Conservation (phyloP, 2,888 invertebrate species). For the Meloe dianella region DNA sequence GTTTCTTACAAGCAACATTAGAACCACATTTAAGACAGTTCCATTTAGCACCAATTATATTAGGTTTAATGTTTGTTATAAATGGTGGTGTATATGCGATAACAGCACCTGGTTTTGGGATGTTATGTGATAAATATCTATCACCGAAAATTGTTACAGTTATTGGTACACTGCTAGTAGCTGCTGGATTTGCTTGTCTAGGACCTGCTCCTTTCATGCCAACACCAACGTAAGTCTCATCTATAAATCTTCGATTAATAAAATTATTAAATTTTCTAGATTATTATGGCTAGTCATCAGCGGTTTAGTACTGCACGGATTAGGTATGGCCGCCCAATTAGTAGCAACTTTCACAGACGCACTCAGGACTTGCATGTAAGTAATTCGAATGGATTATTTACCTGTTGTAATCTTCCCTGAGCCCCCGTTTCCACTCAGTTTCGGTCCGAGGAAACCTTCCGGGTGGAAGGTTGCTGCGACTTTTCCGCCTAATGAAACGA, state of each 20-base stretch:
- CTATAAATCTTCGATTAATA: not conserved
- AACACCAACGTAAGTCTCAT: constrained; percentile 63
- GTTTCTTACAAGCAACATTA: constrained; percentile 87
- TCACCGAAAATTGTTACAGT: constrained; percentile 74
- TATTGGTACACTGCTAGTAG: constrained; percentile 70
- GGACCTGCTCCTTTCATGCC: constrained; percentile 83
- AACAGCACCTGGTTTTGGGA: constrained; percentile 81
- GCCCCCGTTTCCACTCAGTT: too few species aligned
- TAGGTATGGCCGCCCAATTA: constrained; percentile 83
- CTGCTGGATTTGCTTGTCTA: constrained; percentile 73
- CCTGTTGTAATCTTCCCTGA: too few species aligned
- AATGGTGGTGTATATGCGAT: constrained; percentile 82
- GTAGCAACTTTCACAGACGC: constrained; percentile 88
- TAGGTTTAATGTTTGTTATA: constrained; percentile 84
- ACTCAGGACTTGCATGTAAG: constrained; percentile 80
- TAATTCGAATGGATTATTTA: too few species aligned
- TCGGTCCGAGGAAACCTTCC: too few species aligned
- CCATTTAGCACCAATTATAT: constrained; percentile 69
- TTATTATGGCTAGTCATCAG: constrained; percentile 70
- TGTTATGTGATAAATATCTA: constrained; percentile 74
- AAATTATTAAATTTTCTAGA: constrained; percentile 59
- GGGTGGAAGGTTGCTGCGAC: too few species aligned
- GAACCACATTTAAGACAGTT: constrained; percentile 86
- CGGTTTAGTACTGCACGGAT: constrained; percentile 78
- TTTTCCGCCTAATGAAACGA: too few species aligned